These are phyloP conservation scores for Drosophila ironensis DNA, from an alignment of 1,140 invertebrate genomes.

Conservation along the genomic window DNA sequence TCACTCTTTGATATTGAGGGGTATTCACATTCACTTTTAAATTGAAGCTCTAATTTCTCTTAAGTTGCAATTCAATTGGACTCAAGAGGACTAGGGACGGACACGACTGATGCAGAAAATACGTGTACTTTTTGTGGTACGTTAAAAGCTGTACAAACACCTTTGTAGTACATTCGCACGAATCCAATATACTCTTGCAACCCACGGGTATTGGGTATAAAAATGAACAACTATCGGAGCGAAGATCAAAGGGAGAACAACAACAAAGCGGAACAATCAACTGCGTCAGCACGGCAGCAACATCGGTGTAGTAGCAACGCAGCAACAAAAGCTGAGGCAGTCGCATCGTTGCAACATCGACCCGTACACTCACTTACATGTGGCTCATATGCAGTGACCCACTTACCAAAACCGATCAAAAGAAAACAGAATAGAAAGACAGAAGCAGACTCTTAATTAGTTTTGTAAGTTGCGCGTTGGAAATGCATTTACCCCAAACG, in stretches of 20 bases:
- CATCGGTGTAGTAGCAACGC: slow-evolving; percentile 4
- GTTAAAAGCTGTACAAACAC: too few species aligned
- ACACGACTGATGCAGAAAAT: too few species aligned
- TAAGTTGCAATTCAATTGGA: too few species aligned
- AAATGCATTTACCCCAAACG: slow-evolving; percentile 55
- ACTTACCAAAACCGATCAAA: slow-evolving; percentile 31
- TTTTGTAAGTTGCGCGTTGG: slow-evolving; percentile 27
- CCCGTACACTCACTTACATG: slow-evolving; percentile 20
- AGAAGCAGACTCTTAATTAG: slow-evolving; percentile 40
- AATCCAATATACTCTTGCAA: too few species aligned
- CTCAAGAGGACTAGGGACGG: too few species aligned
- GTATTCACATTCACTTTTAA: too few species aligned
- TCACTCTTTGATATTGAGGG: too few species aligned
- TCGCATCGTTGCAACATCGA: slow-evolving; percentile 66
- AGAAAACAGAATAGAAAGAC: slow-evolving; percentile 6
- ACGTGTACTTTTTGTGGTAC: too few species aligned
- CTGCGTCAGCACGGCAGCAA: slow-evolving; percentile 18
- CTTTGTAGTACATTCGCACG: too few species aligned
- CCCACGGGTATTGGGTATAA: too few species aligned
- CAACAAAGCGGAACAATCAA: slow-evolving; percentile 29
- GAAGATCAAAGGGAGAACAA: slow-evolving; percentile 66
- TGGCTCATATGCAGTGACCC: slow-evolving; percentile 69
- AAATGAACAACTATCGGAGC: slow-evolving; percentile 30
- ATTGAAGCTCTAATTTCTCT: too few species aligned
- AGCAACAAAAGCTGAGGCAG: slow-evolving; percentile 38